Percentiles rank a stretch among this genome's conserved stretches.
Conservation (phyloP, 2,888 invertebrate genomes). For the Diarsia brunnea region DNA sequence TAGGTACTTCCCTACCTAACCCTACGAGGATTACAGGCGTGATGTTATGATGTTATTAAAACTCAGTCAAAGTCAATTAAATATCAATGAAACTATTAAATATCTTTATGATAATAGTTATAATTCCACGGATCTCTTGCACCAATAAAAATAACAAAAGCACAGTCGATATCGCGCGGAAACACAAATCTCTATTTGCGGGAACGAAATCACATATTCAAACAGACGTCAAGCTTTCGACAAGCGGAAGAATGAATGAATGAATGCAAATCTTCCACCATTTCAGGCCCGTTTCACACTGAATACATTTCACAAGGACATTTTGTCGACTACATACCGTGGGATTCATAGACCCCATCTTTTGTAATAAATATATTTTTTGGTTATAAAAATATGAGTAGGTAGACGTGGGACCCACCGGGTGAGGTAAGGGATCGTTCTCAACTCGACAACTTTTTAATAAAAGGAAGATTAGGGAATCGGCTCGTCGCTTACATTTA, state of each 20-base stretch:
- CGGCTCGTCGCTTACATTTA: constrained; percentile 84
- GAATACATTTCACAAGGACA: constrained; percentile 66
- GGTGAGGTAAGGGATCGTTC: constrained; percentile 63
- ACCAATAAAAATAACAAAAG: constrained; percentile 66
- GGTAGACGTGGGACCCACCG: constrained; percentile 50
- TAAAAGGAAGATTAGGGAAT: constrained; percentile 87
- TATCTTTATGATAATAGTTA: neutral
- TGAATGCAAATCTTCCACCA: constrained; percentile 78
- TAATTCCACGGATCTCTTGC: constrained; percentile 40
- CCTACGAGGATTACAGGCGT: too few species aligned
- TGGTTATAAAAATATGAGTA: constrained; percentile 53
- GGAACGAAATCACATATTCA: constrained; percentile 83
- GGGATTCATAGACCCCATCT: constrained; percentile 26
- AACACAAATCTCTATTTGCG: constrained; percentile 75
- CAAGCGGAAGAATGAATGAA: constrained; percentile 76
- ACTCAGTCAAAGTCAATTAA: too few species aligned
- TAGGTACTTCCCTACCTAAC: too few species aligned
- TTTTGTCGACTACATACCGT: constrained; percentile 59
- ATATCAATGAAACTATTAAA: neutral
- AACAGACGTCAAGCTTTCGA: constrained; percentile 80
- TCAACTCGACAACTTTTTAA: constrained; percentile 85
- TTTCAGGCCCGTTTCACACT: constrained; percentile 72
- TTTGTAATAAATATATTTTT: constrained; percentile 59
- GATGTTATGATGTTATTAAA: too few species aligned
- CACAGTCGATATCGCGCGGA: constrained; percentile 67